Evolutionary conservation across 2,888 invertebrate species (phyloP).

Genomic region (Drosophila koepferae): DNA sequence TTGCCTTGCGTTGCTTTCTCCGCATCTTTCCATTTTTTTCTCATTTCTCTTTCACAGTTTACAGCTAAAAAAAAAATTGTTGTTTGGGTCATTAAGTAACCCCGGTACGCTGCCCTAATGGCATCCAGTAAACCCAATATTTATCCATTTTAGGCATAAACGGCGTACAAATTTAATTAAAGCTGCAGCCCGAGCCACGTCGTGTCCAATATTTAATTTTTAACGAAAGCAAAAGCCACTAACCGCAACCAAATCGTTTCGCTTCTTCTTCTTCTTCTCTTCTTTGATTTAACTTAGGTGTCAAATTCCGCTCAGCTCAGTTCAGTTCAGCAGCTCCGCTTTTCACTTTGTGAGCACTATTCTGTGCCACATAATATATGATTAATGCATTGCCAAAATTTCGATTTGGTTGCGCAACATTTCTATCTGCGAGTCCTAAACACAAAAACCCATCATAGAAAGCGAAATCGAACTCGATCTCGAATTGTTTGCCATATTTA

Average conservation of each 20-base stretch:
- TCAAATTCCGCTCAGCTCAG: slow-evolving; percentile 45
- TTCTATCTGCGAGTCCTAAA: slow-evolving; percentile 42
- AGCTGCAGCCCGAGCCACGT: slow-evolving; percentile 15
- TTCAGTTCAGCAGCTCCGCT: not conserved
- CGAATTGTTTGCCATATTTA: slow-evolving; percentile 6
- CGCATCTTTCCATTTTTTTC: slow-evolving; percentile 58
- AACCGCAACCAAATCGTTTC: slow-evolving; percentile 42
- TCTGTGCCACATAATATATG: slow-evolving; percentile 60
- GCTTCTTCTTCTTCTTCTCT: not conserved
- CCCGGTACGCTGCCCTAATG: slow-evolving; percentile 42
- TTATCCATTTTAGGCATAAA: slow-evolving; percentile 49
- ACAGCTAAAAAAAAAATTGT: slow-evolving; percentile 50
- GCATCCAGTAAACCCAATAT: slow-evolving; percentile 34
- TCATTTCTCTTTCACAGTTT: slow-evolving; percentile 78
- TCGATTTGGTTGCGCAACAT: slow-evolving; percentile 63
- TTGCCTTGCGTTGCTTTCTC: slow-evolving; percentile 66
- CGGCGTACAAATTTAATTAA: slow-evolving; percentile 72
- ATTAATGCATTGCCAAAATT: slow-evolving; percentile 52
- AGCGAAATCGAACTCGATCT: slow-evolving; percentile 1
- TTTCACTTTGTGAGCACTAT: slow-evolving; percentile 64
- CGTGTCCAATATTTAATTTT: slow-evolving; percentile 60
- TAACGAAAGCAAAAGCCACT: slow-evolving; percentile 57
- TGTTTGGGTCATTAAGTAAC: slow-evolving; percentile 77
- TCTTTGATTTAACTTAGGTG: slow-evolving; percentile 32
- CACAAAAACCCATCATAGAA: slow-evolving; percentile 8